Conservation (phyloP, 1,140 invertebrate species). For the Halictus rubicundus region DNA sequence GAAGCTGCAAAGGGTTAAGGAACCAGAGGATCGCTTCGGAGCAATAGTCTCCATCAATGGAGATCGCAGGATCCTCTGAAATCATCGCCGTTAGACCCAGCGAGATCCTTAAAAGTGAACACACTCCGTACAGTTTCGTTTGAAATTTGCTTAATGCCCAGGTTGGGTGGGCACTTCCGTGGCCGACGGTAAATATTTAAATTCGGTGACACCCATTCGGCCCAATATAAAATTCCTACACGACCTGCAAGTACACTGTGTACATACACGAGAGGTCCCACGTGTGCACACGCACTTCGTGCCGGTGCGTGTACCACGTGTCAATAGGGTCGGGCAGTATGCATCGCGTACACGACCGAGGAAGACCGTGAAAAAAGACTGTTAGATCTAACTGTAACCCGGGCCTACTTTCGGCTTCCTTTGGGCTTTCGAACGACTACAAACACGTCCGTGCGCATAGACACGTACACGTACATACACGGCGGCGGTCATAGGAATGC, state of each 20-base stretch:
- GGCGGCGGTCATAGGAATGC: background rate
- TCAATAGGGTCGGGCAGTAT: slow-evolving; percentile 21
- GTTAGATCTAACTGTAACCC: slow-evolving; percentile 79
- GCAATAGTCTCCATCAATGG: too few species aligned
- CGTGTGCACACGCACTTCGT: background rate
- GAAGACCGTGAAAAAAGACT: slow-evolving; percentile 59
- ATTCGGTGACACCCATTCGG: slow-evolving; percentile 2
- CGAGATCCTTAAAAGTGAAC: background rate
- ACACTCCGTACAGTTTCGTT: too few species aligned
- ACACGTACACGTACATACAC: background rate
- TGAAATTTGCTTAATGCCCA: too few species aligned
- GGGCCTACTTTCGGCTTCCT: slow-evolving; percentile 74
- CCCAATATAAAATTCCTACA: slow-evolving; percentile 7
- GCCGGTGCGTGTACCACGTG: slow-evolving; percentile 30
- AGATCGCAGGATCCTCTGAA: too few species aligned
- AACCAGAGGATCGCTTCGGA: too few species aligned
- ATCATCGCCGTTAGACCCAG: background rate
- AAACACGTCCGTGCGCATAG: background rate
- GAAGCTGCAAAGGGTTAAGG: too few species aligned
- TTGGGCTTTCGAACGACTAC: slow-evolving; percentile 33
- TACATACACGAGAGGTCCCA: slow-evolving; percentile 2
- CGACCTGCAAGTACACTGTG: background rate
- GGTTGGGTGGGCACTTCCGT: background rate
- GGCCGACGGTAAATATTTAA: background rate
- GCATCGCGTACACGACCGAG: slow-evolving; percentile 19